phyloP scores from a whole-genome alignment of 1,140 invertebrate species.

The Euura saliciscinereae region DNA sequence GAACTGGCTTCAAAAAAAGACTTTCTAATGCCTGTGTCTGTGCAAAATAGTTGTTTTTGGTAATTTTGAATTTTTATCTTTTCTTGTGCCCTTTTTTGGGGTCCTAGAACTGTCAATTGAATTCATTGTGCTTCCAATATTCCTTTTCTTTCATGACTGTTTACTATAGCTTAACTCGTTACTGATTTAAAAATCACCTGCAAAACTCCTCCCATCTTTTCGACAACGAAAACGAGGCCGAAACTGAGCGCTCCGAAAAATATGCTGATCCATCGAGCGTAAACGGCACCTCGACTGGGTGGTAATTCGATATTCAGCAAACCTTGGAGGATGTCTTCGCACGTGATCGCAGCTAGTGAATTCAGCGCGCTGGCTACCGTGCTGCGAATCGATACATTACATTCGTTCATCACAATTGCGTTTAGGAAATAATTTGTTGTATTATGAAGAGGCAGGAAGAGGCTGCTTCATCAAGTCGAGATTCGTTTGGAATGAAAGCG shows the following conservation, averaged over 20 bases:
- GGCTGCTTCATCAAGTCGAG: too few relatives aligned
- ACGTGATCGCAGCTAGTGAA: constrained; percentile 87
- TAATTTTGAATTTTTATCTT: constrained; percentile 5
- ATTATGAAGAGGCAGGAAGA: too few relatives aligned
- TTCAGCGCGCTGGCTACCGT: constrained; percentile 92
- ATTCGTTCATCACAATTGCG: too few relatives aligned
- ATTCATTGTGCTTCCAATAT: too few relatives aligned
- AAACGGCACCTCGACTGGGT: constrained; percentile 71
- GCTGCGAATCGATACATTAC: constrained; percentile 57
- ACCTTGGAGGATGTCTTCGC: constrained; percentile 83
- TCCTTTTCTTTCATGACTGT: too few relatives aligned
- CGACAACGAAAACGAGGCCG: constrained; percentile 78
- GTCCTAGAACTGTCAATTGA: constrained; percentile 5
- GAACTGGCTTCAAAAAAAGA: too few relatives aligned
- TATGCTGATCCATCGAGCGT: constrained; percentile 69
- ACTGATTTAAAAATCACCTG: constrained; percentile 60
- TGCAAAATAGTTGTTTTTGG: too few relatives aligned
- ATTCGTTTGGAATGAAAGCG: constrained; percentile 6
- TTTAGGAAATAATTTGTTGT: too few relatives aligned
- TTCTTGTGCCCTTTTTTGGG: constrained; percentile 14
- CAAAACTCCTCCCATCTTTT: constrained; percentile 79
- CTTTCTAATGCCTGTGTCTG: too few relatives aligned
- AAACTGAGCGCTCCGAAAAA: constrained; percentile 70
- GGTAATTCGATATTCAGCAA: constrained; percentile 71
- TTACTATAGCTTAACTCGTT: too few relatives aligned